phyloP scores from a whole-genome alignment of 2,113 vertebrate species.

The Eretmochelys imbricata region DNA sequence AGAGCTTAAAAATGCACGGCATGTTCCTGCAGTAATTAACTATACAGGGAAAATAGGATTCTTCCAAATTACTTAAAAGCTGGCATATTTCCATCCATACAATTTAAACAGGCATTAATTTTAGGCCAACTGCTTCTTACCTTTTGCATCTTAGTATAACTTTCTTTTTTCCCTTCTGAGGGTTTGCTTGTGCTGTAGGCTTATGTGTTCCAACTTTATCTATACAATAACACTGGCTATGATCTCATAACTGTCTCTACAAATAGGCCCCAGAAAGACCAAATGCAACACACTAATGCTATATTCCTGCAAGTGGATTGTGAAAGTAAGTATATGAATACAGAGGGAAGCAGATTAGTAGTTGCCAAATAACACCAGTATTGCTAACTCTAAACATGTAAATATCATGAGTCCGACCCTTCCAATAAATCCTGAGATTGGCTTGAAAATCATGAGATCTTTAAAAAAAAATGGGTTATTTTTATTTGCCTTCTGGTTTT shows the following conservation, averaged over 20 bases:
- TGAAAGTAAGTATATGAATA: neutral
- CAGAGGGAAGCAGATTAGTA: constrained; percentile 30
- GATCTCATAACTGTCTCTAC: constrained; percentile 20
- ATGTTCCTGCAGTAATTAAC: constrained; percentile 22
- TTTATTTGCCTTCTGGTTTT: neutral
- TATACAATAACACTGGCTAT: constrained; percentile 17
- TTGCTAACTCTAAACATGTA: constrained; percentile 3
- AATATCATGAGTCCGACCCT: neutral
- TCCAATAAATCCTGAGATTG: neutral
- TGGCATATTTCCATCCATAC: constrained; percentile 20
- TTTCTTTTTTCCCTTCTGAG: constrained; percentile 17
- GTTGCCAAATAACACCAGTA: neutral
- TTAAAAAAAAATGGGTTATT: neutral
- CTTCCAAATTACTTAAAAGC: constrained; percentile 29
- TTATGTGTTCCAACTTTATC: constrained; percentile 49
- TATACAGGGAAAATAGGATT: constrained; percentile 35
- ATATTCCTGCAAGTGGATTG: neutral
- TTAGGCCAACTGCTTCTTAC: constrained; percentile 40
- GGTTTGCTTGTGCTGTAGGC: constrained; percentile 33
- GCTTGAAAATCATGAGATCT: neutral
- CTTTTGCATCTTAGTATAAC: constrained; percentile 29
- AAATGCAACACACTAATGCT: neutral
- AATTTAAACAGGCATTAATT: constrained; percentile 48
- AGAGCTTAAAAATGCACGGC: neutral
- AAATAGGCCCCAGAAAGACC: neutral